Evolutionary conservation across 2,113 vertebrate species (phyloP).

Genomic region (Strix aluco): DNA sequence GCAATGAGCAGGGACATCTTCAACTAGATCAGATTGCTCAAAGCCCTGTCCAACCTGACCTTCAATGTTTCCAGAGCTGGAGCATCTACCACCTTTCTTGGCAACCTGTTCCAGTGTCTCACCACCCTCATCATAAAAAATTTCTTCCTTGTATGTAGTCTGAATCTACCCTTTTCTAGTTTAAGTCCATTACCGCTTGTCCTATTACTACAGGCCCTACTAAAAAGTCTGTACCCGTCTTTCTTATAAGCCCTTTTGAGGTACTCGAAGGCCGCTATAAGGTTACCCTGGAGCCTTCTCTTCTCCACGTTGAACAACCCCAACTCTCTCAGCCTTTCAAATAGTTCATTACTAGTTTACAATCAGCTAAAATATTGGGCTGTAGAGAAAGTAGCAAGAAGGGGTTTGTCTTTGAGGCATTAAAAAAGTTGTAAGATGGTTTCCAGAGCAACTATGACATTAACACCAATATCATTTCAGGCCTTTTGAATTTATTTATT

Average conservation of each 20-base stretch:
- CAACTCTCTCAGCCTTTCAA: background rate
- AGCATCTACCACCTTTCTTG: background rate
- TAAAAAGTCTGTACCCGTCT: background rate
- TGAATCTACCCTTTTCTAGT: background rate
- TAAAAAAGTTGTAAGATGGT: background rate
- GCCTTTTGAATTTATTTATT: constrained; percentile 37
- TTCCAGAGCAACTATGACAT: constrained; percentile 29
- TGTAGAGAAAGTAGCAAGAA: background rate
- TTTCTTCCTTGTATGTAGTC: background rate
- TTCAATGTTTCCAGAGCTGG: too few species aligned
- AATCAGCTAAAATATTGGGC: background rate
- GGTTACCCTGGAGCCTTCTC: background rate
- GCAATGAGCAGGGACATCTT: fast-evolving
- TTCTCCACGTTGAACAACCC: background rate
- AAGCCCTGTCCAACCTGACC: fast-evolving
- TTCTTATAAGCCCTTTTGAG: background rate
- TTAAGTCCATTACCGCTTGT: background rate
- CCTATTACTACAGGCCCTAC: background rate
- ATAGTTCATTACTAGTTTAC: background rate
- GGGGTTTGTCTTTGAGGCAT: background rate
- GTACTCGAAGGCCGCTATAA: background rate
- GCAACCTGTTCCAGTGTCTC: fast-evolving
- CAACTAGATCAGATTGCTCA: background rate
- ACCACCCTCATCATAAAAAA: fast-evolving
- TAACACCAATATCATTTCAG: background rate